Evolutionary conservation across 2,888 invertebrate genomes (phyloP).

Genomic region (Apamea anceps): DNA sequence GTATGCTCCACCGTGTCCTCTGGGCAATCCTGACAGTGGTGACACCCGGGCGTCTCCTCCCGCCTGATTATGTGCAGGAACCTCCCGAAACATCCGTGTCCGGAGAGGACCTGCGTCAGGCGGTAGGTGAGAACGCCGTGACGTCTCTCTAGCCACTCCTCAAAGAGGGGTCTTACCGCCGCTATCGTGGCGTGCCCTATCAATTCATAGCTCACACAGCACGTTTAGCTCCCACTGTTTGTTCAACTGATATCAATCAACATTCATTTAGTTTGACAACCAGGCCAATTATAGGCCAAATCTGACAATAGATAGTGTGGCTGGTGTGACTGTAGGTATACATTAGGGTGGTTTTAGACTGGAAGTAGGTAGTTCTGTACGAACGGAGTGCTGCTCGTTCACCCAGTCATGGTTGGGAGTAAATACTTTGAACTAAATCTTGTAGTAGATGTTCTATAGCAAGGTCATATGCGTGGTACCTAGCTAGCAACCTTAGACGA

Average conservation of each 20-base stretch:
- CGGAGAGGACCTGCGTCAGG: too few relatives aligned
- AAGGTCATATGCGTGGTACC: neutral
- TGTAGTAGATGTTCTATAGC: neutral
- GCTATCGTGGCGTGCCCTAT: too few relatives aligned
- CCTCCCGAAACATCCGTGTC: too few relatives aligned
- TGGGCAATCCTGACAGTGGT: too few relatives aligned
- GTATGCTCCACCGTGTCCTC: too few relatives aligned
- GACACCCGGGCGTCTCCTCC: too few relatives aligned
- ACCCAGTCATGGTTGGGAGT: neutral
- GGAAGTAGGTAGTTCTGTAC: too few relatives aligned
- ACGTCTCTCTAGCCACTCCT: too few relatives aligned
- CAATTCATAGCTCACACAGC: neutral
- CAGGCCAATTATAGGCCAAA: constrained; percentile 1
- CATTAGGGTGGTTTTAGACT: neutral
- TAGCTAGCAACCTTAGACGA: neutral
- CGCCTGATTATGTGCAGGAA: too few relatives aligned
- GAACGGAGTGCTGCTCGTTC: neutral
- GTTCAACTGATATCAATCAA: constrained; percentile 11
- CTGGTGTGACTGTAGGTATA: neutral
- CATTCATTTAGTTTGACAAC: constrained; percentile 14
- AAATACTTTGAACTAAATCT: neutral
- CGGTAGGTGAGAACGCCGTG: too few relatives aligned
- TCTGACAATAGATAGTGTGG: neutral
- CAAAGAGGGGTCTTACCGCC: too few relatives aligned
- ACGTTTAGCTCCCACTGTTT: neutral